Evolutionary conservation across 2,113 vertebrate genomes (phyloP).

Genomic region (Limanda limanda): DNA sequence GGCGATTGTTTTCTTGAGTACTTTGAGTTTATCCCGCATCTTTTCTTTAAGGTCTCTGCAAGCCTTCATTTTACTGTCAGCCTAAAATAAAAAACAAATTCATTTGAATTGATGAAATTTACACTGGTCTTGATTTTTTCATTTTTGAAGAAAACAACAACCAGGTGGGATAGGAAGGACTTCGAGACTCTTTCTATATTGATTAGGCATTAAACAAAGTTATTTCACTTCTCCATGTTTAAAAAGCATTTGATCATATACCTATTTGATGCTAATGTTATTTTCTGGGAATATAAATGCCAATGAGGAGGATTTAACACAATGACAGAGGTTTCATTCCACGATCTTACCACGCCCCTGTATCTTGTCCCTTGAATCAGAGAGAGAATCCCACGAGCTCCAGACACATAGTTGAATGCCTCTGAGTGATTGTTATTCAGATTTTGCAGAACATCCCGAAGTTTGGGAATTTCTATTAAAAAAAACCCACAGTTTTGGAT

Average conservation of each 20-base stretch:
- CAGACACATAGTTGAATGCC: constrained; percentile 44
- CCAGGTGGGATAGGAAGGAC: neutral
- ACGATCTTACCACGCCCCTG: constrained; percentile 14
- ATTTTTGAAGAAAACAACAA: neutral
- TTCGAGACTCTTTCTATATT: too few species aligned
- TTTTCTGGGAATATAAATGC: neutral
- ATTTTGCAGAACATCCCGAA: constrained; percentile 18
- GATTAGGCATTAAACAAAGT: too few species aligned
- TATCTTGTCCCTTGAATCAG: constrained; percentile 39
- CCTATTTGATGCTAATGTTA: neutral
- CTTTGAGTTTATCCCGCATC: rapidly evolving
- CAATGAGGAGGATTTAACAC: neutral
- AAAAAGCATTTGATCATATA: neutral
- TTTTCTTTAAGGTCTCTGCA: constrained; percentile 1
- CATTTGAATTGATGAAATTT: neutral
- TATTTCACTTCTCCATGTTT: neutral
- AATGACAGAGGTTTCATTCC: neutral
- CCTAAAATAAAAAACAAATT: constrained; percentile 29
- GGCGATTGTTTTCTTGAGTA: neutral
- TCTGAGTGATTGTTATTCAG: constrained; percentile 45
- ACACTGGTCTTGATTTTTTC: neutral
- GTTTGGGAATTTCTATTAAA: constrained; percentile 48
- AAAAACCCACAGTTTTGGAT: neutral
- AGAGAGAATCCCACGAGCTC: constrained; percentile 54
- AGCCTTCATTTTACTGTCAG: neutral